These are phyloP conservation scores for Zhuqinia jingwanae DNA, from an alignment of 2,888 invertebrate genomes.

Conservation along the genomic window DNA sequence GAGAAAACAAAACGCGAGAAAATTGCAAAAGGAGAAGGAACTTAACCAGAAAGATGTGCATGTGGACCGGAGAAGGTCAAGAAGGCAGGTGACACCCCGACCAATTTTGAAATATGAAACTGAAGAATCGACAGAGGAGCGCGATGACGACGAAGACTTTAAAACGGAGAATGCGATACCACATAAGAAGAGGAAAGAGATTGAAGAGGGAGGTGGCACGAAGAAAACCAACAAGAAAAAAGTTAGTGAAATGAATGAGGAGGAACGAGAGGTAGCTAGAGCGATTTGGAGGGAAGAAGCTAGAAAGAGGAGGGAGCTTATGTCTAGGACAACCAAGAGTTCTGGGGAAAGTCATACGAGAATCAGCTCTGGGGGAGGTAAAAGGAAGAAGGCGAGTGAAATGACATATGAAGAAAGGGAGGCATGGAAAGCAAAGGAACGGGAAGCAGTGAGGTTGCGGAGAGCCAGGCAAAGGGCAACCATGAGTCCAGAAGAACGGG, in stretches of 20 bases:
- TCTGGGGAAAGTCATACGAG: no score
- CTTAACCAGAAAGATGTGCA: background rate
- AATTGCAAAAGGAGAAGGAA: background rate
- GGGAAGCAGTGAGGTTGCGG: constrained; percentile 5
- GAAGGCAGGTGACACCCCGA: no score
- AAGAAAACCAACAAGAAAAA: background rate
- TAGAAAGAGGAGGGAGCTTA: background rate
- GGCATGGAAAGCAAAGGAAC: background rate
- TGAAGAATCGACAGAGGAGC: no score
- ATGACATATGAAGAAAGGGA: constrained; percentile 47
- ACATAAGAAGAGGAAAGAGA: background rate
- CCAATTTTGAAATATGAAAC: no score
- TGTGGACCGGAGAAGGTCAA: background rate
- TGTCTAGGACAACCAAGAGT: no score
- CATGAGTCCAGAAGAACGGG: background rate
- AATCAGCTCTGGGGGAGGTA: no score
- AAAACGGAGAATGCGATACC: no score
- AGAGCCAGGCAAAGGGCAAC: background rate
- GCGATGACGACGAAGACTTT: no score
- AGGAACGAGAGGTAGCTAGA: background rate
- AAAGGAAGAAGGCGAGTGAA: no score
- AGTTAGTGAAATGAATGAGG: background rate
- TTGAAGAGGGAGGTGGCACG: background rate
- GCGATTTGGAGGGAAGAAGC: background rate
- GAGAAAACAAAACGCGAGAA: background rate